Evolutionary conservation across 2,888 invertebrate species (phyloP).

Genomic region (Piscicola geometra): DNA sequence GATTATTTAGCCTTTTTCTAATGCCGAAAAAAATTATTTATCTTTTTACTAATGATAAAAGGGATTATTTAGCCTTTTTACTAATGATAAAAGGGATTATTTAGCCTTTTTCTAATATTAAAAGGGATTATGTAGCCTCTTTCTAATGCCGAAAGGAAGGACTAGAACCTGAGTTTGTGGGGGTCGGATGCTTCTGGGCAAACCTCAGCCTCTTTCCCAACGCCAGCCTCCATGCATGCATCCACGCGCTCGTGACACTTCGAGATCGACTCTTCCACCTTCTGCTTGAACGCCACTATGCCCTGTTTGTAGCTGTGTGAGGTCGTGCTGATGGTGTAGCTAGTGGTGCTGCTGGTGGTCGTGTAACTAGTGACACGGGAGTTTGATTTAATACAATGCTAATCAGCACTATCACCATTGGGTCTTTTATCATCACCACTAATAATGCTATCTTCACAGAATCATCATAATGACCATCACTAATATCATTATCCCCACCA

Average conservation of each 20-base stretch:
- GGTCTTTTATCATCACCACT: no score
- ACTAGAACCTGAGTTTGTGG: neutral
- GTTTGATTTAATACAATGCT: no score
- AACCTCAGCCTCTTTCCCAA: neutral
- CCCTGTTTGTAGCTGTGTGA: neutral
- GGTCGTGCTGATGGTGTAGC: no score
- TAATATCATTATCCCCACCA: no score
- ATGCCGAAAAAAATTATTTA: neutral
- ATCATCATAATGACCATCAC: no score
- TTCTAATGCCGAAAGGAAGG: neutral
- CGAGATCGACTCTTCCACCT: neutral
- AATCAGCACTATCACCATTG: no score
- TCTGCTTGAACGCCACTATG: constrained; percentile 9
- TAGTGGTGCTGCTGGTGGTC: no score
- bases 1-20: neutral
- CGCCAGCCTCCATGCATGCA: neutral
- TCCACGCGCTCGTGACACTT: neutral
- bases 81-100: neutral
- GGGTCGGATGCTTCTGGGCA: neutral
- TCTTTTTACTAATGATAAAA: neutral
- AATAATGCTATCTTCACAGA: no score
- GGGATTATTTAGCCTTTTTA: no score
- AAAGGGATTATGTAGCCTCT: neutral
- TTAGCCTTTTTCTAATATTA: neutral
- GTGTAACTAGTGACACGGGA: no score